Percentiles rank a stretch among this genome's conserved stretches.
Evolutionary conservation across 2,113 vertebrate species (phyloP).

Genomic region (Gila orcuttii): DNA sequence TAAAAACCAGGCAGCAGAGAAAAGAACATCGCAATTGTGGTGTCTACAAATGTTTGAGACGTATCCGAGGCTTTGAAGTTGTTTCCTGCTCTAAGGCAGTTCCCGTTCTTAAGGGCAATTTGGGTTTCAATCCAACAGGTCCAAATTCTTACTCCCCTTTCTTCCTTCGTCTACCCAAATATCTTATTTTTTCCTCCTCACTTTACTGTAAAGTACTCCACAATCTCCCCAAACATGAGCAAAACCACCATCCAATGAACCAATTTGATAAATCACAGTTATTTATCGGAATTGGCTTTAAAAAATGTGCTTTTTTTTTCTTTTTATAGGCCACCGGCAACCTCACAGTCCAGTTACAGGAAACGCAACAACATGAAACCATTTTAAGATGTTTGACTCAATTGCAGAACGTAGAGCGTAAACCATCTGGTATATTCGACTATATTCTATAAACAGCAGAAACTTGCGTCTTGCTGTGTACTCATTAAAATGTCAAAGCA

Average conservation of each 20-base stretch:
- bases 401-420: constrained; percentile 2
- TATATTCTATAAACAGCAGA: constrained; percentile 24
- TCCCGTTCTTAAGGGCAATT: constrained; percentile 56
- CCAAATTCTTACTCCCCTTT: constrained; percentile 35
- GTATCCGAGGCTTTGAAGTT: constrained; percentile 66
- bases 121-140: constrained; percentile 51
- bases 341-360: constrained; percentile 35
- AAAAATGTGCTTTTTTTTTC: neutral
- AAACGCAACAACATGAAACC: constrained; percentile 42
- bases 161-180: neutral
- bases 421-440: constrained; percentile 27
- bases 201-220: constrained; percentile 25
- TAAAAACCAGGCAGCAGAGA: constrained; percentile 65
- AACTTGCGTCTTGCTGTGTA: neutral
- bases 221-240: neutral
- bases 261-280: neutral
- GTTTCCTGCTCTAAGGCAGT: constrained; percentile 62
- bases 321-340: constrained; percentile 19
- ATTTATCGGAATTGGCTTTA: constrained; percentile 21
- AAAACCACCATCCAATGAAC: neutral
- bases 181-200: neutral
- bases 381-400: constrained; percentile 24
- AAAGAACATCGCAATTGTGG: constrained; percentile 64
- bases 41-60: constrained; percentile 60
- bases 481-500: constrained; percentile 45